Base-by-base conservation (phyloP, 2,797 vertebrate genomes). In the Discoglossus pictus region DNA sequence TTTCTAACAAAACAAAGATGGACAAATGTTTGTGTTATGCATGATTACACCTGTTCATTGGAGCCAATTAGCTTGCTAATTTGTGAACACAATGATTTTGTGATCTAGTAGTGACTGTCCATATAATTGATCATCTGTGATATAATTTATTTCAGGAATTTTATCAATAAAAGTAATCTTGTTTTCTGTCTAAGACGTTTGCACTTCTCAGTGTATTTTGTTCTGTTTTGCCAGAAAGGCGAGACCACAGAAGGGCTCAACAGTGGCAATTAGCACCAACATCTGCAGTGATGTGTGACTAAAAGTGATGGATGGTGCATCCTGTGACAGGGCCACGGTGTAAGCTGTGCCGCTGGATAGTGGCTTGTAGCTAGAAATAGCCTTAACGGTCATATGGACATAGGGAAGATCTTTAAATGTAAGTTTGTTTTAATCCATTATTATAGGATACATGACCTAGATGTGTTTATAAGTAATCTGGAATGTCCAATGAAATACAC, bases 291-390 rank as follows among this genome's bases (percentile, higher is more conserved):
- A 59, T 43, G 60, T 51, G 55, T 64, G 59, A 64, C 68, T 71
- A 71, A 71, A 58, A 70, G 50, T 70, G 67, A 70, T 70, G 67
- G 67, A 70, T 70, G 60, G 60, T 63, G 35, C 60, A 35, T 48
- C 51, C 42, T 34, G 51, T 40, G 50, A 69, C 50, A 62, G 59
- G 23, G 51, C 50, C 67, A 69, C 59, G 23, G 51, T 46, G 46
- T 54, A 61, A 58, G 61, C 53, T 61, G 40, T 47, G 20, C 47
- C 20, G 35, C 44, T 25, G 20, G 47, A 63, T 56, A 40, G 67
- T 55, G 42, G 67, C 54, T 16, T 23, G 6, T 56, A 53, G 43
- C 11, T 17, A 35, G 35, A 59, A 42, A 15, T 62, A 61, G 39
- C 36, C 46, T 40, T 50, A 44, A 67, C 35, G 58, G 42, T 35